phyloP scores from a whole-genome alignment of 1,140 invertebrate species.

The Lordiphosa mommai region DNA sequence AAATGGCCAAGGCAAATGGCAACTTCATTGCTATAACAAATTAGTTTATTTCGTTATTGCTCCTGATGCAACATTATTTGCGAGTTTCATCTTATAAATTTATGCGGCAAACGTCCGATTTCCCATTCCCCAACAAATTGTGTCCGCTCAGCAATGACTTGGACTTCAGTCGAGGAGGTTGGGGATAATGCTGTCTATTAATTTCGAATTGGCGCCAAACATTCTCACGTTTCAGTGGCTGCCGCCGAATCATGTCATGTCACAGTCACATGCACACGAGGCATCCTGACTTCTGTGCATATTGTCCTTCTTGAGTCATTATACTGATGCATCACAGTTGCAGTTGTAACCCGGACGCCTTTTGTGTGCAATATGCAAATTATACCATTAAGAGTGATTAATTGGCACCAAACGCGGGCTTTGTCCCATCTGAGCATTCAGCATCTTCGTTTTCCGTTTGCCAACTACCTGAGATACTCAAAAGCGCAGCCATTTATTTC shows the following conservation, averaged over 20 bases:
- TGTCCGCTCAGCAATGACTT: conserved; percentile 15
- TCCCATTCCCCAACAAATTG: conserved; percentile 9
- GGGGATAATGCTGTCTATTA: conserved; percentile 13
- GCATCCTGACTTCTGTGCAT: neutral
- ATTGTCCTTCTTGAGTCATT: neutral
- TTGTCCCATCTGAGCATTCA: too few relatives aligned
- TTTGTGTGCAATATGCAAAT: conserved; percentile 21
- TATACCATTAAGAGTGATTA: conserved; percentile 29
- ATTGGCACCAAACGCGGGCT: conserved; percentile 4
- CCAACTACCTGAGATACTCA: neutral
- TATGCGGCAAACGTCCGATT: conserved; percentile 12
- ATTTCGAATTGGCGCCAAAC: conserved; percentile 34
- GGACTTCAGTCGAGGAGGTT: conserved; percentile 3
- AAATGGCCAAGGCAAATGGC: conserved; percentile 31
- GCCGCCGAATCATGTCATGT: neutral
- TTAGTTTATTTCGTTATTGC: conserved; percentile 52
- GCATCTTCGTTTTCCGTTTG: neutral
- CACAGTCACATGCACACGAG: neutral
- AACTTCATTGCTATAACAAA: conserved; percentile 57
- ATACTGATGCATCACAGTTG: neutral
- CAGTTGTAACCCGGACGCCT: conserved; percentile 1
- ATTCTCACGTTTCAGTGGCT: conserved; percentile 1
- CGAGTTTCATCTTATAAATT: conserved; percentile 31
- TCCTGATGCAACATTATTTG: conserved; percentile 36
- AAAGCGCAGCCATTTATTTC: neutral